A percentile compares a stretch with the other conserved stretches of the same genome.
Conservation (phyloP, 2,797 vertebrate species). For the Lindbergichthys nudifrons region DNA sequence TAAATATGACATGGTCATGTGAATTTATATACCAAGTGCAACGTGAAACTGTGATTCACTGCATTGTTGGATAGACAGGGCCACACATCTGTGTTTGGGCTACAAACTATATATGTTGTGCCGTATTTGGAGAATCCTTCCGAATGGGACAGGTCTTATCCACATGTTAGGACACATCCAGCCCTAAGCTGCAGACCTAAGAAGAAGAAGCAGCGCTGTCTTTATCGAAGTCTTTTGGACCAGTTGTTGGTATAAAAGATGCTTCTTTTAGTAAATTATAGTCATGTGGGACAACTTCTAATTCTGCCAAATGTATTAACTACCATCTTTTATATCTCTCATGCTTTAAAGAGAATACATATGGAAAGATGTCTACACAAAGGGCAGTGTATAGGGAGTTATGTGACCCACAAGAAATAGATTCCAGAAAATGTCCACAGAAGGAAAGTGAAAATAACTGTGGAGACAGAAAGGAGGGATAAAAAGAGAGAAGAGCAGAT, state of each 20-base stretch:
- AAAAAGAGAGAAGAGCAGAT: slow-evolving; percentile 1
- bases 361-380: not conserved
- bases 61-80: no score
- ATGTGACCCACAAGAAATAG: not conserved
- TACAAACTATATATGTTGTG: no score
- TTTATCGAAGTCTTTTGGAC: no score
- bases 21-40: not conserved
- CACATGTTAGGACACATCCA: no score
- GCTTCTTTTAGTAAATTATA: slow-evolving; percentile 26
- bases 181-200: no score
- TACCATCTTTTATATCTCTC: no score
- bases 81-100: no score
- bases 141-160: no score
- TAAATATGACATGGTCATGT: slow-evolving; percentile 1
- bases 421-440: slow-evolving; percentile 19
- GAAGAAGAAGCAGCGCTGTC: no score
- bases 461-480: not conserved
- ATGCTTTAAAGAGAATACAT: not conserved
- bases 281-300: slow-evolving; percentile 23
- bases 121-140: no score
- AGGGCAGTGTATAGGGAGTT: not conserved
- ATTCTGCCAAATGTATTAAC: not conserved
- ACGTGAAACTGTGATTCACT: no score
- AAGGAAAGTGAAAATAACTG: slow-evolving; percentile 6
- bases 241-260: not conserved